Evolutionary conservation across 2,888 invertebrate genomes (phyloP).

Genomic region (Timandra comae): DNA sequence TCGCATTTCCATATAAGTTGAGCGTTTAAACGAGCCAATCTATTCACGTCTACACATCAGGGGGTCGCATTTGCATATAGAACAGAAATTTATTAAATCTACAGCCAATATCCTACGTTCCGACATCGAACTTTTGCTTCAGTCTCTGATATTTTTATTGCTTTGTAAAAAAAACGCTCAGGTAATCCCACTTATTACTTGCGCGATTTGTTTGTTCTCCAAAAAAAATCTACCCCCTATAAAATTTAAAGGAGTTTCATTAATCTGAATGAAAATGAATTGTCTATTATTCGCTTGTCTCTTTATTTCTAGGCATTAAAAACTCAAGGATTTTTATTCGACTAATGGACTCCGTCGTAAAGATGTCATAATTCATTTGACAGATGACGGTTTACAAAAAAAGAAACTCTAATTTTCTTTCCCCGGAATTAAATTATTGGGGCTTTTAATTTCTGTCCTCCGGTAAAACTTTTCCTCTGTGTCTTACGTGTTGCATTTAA

Average conservation of each 20-base stretch:
- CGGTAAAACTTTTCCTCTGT: constrained; percentile 27
- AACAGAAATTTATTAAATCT: constrained; percentile 78
- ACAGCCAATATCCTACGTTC: constrained; percentile 74
- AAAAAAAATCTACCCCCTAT: constrained; percentile 1
- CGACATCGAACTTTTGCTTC: constrained; percentile 71
- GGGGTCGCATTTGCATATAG: constrained; percentile 76
- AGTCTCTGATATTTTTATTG: constrained; percentile 60
- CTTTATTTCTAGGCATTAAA: constrained; percentile 28
- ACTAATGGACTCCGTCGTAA: constrained; percentile 47
- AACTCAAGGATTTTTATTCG: constrained; percentile 38
- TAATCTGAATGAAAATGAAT: constrained; percentile 11
- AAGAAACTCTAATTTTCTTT: constrained; percentile 41
- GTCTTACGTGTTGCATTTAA: constrained; percentile 26
- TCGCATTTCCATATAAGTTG: constrained; percentile 76
- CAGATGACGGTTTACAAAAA: constrained; percentile 42
- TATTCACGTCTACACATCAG: constrained; percentile 78
- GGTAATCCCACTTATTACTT: constrained; percentile 19
- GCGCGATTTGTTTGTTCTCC: constrained; percentile 15
- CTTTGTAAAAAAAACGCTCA: constrained; percentile 42
- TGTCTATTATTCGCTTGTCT: constrained; percentile 15
- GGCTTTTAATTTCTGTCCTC: constrained; percentile 38
- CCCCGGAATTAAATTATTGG: constrained; percentile 40
- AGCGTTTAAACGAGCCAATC: constrained; percentile 76
- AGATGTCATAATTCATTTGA: constrained; percentile 53
- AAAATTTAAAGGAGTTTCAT: constrained; percentile 10